Evolutionary conservation across 2,888 invertebrate genomes (phyloP), one percentile per base, ranked within the genome.

Genomic region (Polyploca ridens): DNA sequence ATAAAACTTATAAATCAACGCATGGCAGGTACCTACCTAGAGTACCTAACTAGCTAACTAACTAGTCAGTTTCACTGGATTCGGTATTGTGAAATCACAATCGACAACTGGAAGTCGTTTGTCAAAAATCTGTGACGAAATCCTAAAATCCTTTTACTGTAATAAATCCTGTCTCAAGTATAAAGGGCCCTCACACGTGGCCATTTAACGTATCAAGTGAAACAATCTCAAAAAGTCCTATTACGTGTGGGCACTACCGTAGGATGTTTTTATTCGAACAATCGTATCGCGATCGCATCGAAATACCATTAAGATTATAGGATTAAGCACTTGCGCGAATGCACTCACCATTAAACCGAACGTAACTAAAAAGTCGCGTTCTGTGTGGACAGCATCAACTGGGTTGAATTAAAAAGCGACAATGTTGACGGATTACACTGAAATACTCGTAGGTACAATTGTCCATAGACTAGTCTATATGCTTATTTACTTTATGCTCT

Each of bases 241-340:
- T 54, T 16, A 4, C 19, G 54, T 7, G 54, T 19, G 19, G 54
- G 19, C 54, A 54, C 54, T 54, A 54, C 59, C 59, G 59, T 60
- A 38, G 10, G 38, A 60, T 60, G 59, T 60, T 60, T 38, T 60
- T 38, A 60, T 38, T 60, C 59, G 38, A 38, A 35, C 38, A 60
- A 60, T 60, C 59, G 59, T n/a, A 38, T 60, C 59, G 59, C n/a
- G 35, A 35, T n/a, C 59, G 38, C 35, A 60, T 60, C 33, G 59
- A 38, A n/a, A 35, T 38, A 38, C 59, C 59, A 60, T 60, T 38
- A 60, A 60, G 59, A 60, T 60, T 60, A 60, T 35, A 38, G 59
- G 59, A 60, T 60, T 60, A 38, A 60, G 4, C 38, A 35, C 35
- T 14, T 60, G 59, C 33, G 35, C 14, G 35, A 33, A 33, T 33